Base-by-base conservation (phyloP, 2,888 invertebrate species). In the Nemotelus pantherinus region DNA sequence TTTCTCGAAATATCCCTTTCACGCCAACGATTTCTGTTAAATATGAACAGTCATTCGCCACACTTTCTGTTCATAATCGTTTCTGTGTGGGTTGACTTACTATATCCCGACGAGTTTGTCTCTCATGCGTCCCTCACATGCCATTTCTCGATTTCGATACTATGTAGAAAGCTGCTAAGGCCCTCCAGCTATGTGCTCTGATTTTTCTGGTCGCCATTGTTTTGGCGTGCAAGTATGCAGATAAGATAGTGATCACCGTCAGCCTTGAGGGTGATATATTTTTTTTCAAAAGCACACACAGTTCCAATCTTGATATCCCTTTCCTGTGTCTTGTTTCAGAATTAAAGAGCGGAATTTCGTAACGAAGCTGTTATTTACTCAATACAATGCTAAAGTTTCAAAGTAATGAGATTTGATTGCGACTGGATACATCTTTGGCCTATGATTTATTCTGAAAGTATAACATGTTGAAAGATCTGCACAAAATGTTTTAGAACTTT, bases 211-310 rank as follows among this genome's bases (percentile, higher is more conserved):
- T 70, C 55, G 10, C 6, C 41, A 53, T 70, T 70, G 39, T 43
- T 70, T 53, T 53, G 39, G 7, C 70, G 70, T 70, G 70, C 70
- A 10, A 53, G 41, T 7, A 25, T 3, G 53, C 41, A 70, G 70
- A 70, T 70, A 70, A 70, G 55, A 53, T 70, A 70, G 55, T 43
- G n/a, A 53, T 55, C 70, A 44, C 63, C n/a, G 48, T 67, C 50
- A 48, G 67, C 25, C 53, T 50, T 43, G 70, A 55, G 55, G 67
- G 70, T 39, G 50, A 53, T 4, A 7, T 60, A 5, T 7, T 4
- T 41, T 10, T 25, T 4, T 4, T 41, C 25, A 4, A 60, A 60
- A n/a, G 60, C n/a, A 60, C 25, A 60, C 25, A 39, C n/a, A 39
- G 25, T 60, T 60, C 41, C 1, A 60, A 60, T 60, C 60, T 60